Base-by-base conservation (phyloP, 2,113 vertebrate species). In the Bubo blakistoni region DNA sequence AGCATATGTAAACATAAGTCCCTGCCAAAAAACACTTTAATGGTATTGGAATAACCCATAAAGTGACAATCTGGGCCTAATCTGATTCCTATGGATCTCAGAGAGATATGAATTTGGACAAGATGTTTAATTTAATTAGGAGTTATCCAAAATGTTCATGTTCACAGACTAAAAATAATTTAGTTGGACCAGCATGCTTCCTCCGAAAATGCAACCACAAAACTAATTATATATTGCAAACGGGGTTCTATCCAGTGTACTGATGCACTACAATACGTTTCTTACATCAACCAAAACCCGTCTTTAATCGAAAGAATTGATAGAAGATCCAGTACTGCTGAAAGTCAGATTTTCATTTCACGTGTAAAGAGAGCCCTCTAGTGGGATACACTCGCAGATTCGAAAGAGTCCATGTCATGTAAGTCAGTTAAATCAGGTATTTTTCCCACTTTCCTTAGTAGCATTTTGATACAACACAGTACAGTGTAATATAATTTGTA, bases 331-430 rank as follows among this genome's bases (percentile, higher is more conserved):
- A 21, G 38, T 2, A 5, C 8, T 9, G 80, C 29, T 15, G 0
- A 0, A 42, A 78, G 49, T 40, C 62, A 2, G 24, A 16, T 86
- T 76, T 96, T 69, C 47, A 30, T 98, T 97, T 62, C 46, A 52
- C 6, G 95, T 89, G 98, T 71, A 88, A 70, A 81, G 96, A 96
- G 94, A 90, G 98, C 98, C 98, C 98, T 97, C 98, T 98, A 52
- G 97, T 96, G 98, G 98, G 96, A 67, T 10, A 22, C 17, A 9
- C 58, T 54, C 59, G 19, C 26, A 51, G 46, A 29, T 5, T 32
- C 8, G 0, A 46, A 30, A 25, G 32, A 14, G 16, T 22, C 30
- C 17, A 11, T 7, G 22, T 7, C 36, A 4, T 5, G 4, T 14
- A 22, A 29, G 16, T 9, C 58, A 24, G 22, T 42, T 47, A 26